Evolutionary conservation across 2,797 vertebrate species (phyloP).

Genomic region (Paguma larvata): DNA sequence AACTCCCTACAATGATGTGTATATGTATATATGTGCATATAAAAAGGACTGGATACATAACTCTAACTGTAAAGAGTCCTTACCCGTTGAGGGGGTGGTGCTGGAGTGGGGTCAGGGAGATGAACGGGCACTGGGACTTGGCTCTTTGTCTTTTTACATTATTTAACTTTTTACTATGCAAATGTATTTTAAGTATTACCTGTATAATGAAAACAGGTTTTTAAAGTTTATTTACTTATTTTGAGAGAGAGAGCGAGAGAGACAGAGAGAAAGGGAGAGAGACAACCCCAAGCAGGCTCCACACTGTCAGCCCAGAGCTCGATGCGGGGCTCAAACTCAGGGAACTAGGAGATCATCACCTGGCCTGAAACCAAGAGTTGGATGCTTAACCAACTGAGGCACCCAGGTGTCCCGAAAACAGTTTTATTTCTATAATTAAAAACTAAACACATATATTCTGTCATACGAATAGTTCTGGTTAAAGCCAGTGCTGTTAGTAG

Average conservation of each 20-base stretch:
- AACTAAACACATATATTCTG: neutral
- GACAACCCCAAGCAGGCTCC: too few species aligned
- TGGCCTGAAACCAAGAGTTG: too few species aligned
- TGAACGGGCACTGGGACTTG: neutral
- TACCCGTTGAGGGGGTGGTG: neutral
- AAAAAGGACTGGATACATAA: neutral
- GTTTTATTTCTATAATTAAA: slow-evolving; percentile 17
- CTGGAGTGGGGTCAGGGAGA: neutral
- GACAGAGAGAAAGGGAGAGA: too few species aligned
- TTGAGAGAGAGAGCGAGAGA: too few species aligned
- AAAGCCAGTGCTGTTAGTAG: neutral
- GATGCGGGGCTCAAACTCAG: too few species aligned
- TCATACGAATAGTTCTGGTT: neutral
- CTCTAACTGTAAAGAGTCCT: neutral
- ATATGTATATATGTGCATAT: neutral
- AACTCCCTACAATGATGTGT: neutral
- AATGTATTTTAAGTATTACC: neutral
- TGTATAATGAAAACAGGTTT: neutral
- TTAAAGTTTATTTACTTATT: too few species aligned
- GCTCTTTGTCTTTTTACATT: neutral
- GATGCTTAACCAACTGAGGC: too few species aligned
- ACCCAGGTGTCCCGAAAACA: neutral
- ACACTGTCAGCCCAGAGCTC: too few species aligned
- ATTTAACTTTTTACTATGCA: neutral
- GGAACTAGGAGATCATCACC: too few species aligned